Evolutionary conservation across 2,113 vertebrate species (phyloP), one percentile per base, ranked within the genome.

Genomic region (Rhea americana): DNA sequence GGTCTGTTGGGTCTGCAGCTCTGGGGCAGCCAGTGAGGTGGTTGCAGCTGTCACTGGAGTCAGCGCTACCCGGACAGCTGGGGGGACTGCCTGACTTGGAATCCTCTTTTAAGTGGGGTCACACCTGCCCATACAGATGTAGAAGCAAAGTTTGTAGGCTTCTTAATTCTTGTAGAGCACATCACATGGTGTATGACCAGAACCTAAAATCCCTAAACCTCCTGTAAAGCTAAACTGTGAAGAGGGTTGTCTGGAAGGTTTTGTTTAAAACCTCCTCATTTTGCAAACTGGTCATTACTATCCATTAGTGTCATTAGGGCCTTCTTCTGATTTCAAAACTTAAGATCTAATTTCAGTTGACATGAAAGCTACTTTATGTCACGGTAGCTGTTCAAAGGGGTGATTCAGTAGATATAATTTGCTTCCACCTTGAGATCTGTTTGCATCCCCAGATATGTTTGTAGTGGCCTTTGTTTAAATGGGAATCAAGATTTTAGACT

Each of bases 1-100:
- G 6, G 2, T 35, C 47, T 3, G 1, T 28, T 0, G 1, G 5
- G 4, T 48, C 53, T 43, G 32, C 0, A 2, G 19, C 39, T 68
- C 18, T 65, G 0, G 1, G 3, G 4, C 2, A 68, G 48, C 13
- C 75, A 67, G 53, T 17, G 43, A 76, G 45, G 2, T 11, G 7
- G 12, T 68, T 10, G 19, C 56, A 24, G 35, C 17, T 1, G 0
- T 8, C 75, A 14, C 58, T 72, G 35, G 19, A 51, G 26, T 20
- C 14, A 1, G 15, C 43, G 32, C 22, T 18, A 37, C 15, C 39
- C 21, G n/a, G 48, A 39, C 58, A 65, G 45, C 18, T 61, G 25
- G 19, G 65, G 43, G 50, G 45, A 22, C 65, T 26, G 35, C 8
- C 50, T 1, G 0, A 13, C 4, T 41, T 41, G 67, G 87, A 91